These are phyloP conservation scores for Ephydatia muelleri DNA, from an alignment of 37 sponge, comb jelly and placozoan species.

Conservation along the genomic window DNA sequence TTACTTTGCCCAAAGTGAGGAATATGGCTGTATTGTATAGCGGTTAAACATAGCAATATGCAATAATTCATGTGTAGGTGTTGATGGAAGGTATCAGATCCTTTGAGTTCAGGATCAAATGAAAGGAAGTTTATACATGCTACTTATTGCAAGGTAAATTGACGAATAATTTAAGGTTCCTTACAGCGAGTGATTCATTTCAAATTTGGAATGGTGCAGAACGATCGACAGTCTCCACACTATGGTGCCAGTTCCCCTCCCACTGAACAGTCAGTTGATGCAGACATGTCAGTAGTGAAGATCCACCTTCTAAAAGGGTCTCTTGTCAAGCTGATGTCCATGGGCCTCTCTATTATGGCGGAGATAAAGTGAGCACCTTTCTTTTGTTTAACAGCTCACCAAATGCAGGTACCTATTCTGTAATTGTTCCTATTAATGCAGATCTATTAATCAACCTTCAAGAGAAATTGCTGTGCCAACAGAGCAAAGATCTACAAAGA, in stretches of 20 bases:
- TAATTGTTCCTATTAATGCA: neutral
- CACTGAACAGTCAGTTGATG: constrained; percentile 40
- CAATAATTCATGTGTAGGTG: no score
- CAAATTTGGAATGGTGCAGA: constrained; percentile 22
- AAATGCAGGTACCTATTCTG: no score
- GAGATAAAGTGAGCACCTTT: constrained; percentile 25
- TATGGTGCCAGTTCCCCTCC: constrained; percentile 17
- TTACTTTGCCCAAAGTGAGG: neutral
- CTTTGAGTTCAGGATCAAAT: no score
- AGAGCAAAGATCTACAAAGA: neutral
- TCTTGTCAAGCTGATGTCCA: constrained; percentile 29
- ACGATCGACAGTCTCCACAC: constrained; percentile 43
- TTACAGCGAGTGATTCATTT: neutral
- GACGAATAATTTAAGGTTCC: no score
- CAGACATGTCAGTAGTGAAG: constrained; percentile 22
- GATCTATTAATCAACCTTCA: neutral
- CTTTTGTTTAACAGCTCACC: neutral
- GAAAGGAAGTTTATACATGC: no score
- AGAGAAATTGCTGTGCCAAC: neutral
- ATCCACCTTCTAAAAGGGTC: constrained; percentile 34
- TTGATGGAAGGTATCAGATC: no score
- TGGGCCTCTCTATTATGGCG: constrained; percentile 3
- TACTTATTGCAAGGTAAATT: no score
- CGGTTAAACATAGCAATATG: no score
- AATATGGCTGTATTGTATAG: neutral